phyloP scores from a whole-genome alignment of 2,888 invertebrate species.

The Thecocarcelia acutangulata region DNA sequence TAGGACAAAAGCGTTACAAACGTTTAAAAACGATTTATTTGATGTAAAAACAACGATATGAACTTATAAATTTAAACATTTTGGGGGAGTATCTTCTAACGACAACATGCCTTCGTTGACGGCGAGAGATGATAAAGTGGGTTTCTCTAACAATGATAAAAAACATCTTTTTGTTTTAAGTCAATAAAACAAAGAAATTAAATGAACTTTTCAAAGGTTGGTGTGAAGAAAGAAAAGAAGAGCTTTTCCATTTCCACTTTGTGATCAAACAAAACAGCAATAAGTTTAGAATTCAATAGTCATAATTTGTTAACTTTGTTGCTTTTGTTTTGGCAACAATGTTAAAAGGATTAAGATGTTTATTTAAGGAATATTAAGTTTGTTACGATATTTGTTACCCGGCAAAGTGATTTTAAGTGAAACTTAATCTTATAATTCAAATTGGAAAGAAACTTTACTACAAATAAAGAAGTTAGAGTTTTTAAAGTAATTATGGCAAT shows the following conservation, averaged over 20 bases:
- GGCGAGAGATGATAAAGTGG: conserved; percentile 26
- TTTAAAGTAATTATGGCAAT: no score
- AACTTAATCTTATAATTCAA: no score
- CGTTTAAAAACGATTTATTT: conserved; percentile 52
- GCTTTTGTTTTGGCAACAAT: conserved; percentile 1
- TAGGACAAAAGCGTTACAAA: conserved; percentile 70
- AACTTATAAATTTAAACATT: conserved; percentile 52
- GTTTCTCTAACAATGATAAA: conserved; percentile 42
- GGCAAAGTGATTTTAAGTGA: no score
- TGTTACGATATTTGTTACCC: neutral
- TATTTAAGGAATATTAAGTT: neutral
- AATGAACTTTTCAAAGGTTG: conserved; percentile 41
- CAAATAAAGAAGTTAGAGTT: no score
- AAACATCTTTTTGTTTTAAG: conserved; percentile 1
- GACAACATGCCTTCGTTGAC: conserved; percentile 36
- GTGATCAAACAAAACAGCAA: neutral
- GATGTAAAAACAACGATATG: conserved; percentile 51
- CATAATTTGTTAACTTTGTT: conserved; percentile 4
- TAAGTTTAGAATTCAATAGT: neutral
- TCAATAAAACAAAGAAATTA: neutral
- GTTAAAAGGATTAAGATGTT: neutral
- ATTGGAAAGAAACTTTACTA: no score
- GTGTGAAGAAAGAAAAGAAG: conserved; percentile 17
- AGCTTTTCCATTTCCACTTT: conserved; percentile 30
- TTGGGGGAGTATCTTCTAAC: conserved; percentile 52